Base-by-base conservation (phyloP, 2,797 vertebrate species). In the Austrolebias charrua region DNA sequence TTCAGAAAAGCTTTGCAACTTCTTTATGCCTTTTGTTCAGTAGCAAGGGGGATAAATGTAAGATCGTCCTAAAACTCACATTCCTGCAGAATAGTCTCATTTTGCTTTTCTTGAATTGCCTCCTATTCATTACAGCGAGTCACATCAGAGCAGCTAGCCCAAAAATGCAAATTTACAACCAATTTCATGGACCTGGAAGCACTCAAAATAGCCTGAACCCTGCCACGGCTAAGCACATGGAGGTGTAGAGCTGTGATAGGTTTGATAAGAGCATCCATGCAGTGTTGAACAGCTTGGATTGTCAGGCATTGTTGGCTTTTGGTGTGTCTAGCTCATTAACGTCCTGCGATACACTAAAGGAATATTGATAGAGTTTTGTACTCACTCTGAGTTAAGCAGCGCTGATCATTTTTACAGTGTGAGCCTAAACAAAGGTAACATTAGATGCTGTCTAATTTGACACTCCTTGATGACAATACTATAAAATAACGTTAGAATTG, bases 161-260 rank as follows among this genome's bases (percentile, higher is more conserved):
- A 84, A 89, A 89, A 85, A 90, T 89, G 89, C 81, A 81, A 88
- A 90, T 89, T 88, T 78, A 61, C 78, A 84, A 86, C 86, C 84
- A 91, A 90, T 90, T 89, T 90, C 86, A 90, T 89, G 86, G 87
- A 82, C 83, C 82, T 85, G 77, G 85, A 90, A 89, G 86, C 84
- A 89, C 84, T 88, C 77, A 79, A 82, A 90, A 86, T 89, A 82
- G 82, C 78, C 80, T 66, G 69, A 81, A 84, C 86, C 64, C 63
- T 73, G 78, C 78, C 74, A 71, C 54, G 70, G 69, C 72, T 69
- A 83, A 79, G 77, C 78, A 75, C 76, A 74, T 69, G 71, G 83
- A 82, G 81, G 80, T 73, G 66, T 73, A 81, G 80, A 75, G 66
- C 76, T 73, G 69, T 76, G 86, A 88, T 88, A 72, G 87, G 84